A percentile compares a stretch with the other conserved stretches of the same genome.
These are phyloP conservation scores for Schlechtendalia chinensis DNA, from an alignment of 1,140 invertebrate species.

Conservation along the genomic window DNA sequence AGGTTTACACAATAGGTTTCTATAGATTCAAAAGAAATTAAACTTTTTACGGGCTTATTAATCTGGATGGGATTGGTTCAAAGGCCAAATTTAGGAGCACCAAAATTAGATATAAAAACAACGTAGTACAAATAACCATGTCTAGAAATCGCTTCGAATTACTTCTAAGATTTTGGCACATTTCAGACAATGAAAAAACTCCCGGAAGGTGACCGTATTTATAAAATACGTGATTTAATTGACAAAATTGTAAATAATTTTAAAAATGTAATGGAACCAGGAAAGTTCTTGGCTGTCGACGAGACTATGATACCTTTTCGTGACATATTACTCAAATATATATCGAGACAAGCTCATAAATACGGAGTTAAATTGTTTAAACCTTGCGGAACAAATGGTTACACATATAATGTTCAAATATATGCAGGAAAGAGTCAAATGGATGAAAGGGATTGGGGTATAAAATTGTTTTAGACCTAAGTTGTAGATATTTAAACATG, in stretches of 20 bases:
- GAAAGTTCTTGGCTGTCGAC: neutral
- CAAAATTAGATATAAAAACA: slow-evolving; percentile 8
- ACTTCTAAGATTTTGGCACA: neutral
- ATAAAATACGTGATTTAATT: neutral
- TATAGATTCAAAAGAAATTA: slow-evolving; percentile 49
- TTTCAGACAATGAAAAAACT: neutral
- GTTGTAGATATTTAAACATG: slow-evolving; percentile 52
- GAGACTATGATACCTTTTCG: slow-evolving; percentile 20
- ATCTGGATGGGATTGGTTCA: slow-evolving; percentile 48
- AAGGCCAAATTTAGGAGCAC: slow-evolving; percentile 36
- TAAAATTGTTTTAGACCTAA: slow-evolving; percentile 53
- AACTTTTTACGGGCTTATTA: slow-evolving; percentile 48
- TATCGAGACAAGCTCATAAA: no score
- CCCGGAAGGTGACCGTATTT: neutral
- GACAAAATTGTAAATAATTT: neutral
- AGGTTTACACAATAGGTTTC: slow-evolving; percentile 27
- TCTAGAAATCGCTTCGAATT: slow-evolving; percentile 4
- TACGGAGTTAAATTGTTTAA: no score
- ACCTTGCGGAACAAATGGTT: neutral
- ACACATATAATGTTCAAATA: slow-evolving; percentile 53
- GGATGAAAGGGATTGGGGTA: slow-evolving; percentile 51
- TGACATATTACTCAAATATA: no score
- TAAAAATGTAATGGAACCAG: neutral
- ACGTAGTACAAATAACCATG: neutral
- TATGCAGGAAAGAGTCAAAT: slow-evolving; percentile 53